A percentile compares a stretch with the other conserved stretches of the same genome.
phyloP scores from a whole-genome alignment of 2,113 vertebrate species.

The Heterotilapia buettikoferi region DNA sequence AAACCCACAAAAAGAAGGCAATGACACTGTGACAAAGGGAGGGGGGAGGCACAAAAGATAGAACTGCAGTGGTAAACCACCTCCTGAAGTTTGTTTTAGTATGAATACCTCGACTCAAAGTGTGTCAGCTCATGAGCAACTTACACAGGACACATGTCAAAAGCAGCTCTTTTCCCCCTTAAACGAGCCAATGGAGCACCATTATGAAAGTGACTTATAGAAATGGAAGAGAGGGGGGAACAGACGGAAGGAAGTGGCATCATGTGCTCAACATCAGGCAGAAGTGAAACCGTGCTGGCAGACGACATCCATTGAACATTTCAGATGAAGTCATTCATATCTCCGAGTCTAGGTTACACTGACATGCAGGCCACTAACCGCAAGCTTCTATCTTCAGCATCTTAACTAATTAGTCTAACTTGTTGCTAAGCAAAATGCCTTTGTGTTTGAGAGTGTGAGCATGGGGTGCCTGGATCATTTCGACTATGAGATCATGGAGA shows the following conservation, averaged over 20 bases:
- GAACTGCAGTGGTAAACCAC: background rate
- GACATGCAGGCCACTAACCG: background rate
- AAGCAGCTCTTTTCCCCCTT: background rate
- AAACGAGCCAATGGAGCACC: background rate
- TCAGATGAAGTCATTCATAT: constrained; percentile 23
- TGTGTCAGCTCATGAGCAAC: background rate
- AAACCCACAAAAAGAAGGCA: background rate
- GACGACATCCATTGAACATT: constrained; percentile 21
- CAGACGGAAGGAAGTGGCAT: constrained; percentile 28
- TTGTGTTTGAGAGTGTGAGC: background rate
- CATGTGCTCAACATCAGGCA: background rate
- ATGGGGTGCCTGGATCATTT: background rate
- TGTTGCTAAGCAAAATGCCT: background rate
- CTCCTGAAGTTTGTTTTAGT: background rate
- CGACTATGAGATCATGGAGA: background rate
- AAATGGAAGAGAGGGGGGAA: background rate
- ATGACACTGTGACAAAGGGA: background rate
- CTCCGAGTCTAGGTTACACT: background rate
- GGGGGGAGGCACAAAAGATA: background rate
- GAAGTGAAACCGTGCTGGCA: constrained; percentile 40
- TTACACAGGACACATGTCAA: background rate
- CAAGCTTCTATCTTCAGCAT: background rate
- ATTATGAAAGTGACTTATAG: background rate
- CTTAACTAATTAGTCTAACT: background rate
- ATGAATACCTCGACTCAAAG: background rate